These are phyloP conservation scores for Bombylius discolor DNA, from an alignment of 2,888 invertebrate genomes.

Conservation along the genomic window DNA sequence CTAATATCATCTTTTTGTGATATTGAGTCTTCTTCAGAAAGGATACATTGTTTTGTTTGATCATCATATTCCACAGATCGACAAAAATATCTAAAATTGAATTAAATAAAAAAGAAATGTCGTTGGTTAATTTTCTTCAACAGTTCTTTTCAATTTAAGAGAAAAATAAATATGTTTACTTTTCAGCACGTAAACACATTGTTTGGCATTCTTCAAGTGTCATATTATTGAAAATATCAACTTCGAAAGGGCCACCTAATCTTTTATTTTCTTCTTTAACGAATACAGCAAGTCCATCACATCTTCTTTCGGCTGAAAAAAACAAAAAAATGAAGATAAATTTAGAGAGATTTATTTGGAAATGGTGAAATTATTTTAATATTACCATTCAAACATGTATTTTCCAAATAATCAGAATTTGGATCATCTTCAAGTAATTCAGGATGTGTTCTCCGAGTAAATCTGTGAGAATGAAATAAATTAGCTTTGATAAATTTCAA, in stretches of 20 bases:
- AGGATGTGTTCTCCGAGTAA: conserved; percentile 75
- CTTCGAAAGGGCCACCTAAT: conserved; percentile 76
- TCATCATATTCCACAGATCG: conserved; percentile 83
- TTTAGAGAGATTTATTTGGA: neutral
- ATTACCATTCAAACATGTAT: conserved; percentile 76
- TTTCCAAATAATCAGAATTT: conserved; percentile 80
- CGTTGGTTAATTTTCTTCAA: no score
- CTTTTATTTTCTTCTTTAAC: conserved; percentile 83
- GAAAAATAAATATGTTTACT: conserved; percentile 40
- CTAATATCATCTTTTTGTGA: conserved; percentile 81
- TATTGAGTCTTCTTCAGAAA: conserved; percentile 82
- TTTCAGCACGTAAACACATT: conserved; percentile 75
- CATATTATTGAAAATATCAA: conserved; percentile 73
- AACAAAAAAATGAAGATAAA: conserved; percentile 10
- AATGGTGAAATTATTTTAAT: neutral
- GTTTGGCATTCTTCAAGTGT: conserved; percentile 79
- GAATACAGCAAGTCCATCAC: conserved; percentile 75
- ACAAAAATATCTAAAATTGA: conserved; percentile 55
- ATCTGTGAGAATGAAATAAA: conserved; percentile 31
- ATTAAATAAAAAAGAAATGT: no score
- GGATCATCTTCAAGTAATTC: conserved; percentile 73
- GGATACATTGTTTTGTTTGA: conserved; percentile 71
- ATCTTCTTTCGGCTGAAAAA: conserved; percentile 63
- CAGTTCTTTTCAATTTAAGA: neutral
- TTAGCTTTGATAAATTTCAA: no score